A percentile compares a stretch with the other conserved stretches of the same genome.
Conservation (phyloP, 2,113 vertebrate species). For the Poicephalus gulielmi region DNA sequence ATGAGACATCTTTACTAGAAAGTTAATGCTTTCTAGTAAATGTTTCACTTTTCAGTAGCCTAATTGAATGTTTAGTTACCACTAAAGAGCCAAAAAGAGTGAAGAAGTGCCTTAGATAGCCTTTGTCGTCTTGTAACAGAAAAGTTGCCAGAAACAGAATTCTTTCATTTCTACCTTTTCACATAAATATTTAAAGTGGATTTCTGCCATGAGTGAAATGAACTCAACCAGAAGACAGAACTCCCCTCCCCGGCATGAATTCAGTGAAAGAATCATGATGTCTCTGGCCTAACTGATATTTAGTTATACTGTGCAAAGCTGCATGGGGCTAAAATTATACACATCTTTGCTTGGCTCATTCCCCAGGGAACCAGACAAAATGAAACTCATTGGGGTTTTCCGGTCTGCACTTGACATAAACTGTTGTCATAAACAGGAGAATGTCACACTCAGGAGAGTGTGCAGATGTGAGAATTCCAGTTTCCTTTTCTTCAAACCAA, state of each 20-base stretch:
- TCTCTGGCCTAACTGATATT: neutral
- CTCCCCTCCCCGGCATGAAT: neutral
- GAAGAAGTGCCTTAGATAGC: neutral
- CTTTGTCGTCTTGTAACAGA: neutral
- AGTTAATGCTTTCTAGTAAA: neutral
- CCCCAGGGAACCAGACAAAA: neutral
- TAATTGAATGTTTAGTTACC: neutral
- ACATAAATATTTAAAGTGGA: neutral
- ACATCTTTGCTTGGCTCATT: neutral
- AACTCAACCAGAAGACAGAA: neutral
- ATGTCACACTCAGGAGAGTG: neutral
- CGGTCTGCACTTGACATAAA: neutral
- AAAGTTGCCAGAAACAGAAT: neutral
- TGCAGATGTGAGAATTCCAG: neutral
- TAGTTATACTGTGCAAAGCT: neutral
- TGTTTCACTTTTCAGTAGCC: neutral
- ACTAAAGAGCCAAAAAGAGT: neutral
- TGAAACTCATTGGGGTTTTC: neutral
- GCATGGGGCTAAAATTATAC: neutral
- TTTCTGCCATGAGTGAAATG: neutral
- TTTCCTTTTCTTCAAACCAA: neutral
- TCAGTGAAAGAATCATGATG: neutral
- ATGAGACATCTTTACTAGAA: neutral
- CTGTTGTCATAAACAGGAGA: neutral
- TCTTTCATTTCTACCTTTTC: neutral